Conservation (phyloP, 2,888 invertebrate genomes). For the Hecatera dysodea region DNA sequence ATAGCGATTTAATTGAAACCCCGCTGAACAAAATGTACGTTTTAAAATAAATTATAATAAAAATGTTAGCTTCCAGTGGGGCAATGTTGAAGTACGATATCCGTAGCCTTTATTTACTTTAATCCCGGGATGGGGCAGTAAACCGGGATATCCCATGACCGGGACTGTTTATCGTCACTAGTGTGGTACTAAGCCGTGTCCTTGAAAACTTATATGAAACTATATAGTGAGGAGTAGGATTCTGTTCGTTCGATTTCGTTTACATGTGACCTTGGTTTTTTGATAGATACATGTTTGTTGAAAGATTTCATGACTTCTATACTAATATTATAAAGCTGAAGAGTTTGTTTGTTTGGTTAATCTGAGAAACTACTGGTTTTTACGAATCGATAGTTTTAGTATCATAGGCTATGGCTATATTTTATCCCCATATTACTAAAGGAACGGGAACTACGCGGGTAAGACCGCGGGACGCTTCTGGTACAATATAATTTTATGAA, state of each 20-base stretch:
- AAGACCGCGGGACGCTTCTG: no score
- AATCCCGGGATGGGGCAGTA: slow-evolving; percentile 20
- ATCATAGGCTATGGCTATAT: no score
- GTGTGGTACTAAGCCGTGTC: slow-evolving; percentile 8
- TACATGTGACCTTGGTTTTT: neutral
- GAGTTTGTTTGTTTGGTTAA: no score
- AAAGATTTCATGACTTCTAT: no score
- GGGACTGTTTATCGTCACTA: slow-evolving; percentile 51
- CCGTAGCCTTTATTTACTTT: slow-evolving; percentile 14
- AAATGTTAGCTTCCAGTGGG: slow-evolving; percentile 6
- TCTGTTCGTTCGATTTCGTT: slow-evolving; percentile 25
- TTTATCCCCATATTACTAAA: no score
- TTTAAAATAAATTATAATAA: slow-evolving; percentile 13
- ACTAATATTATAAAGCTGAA: no score
- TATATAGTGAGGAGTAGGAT: slow-evolving; percentile 15
- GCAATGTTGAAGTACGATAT: slow-evolving; percentile 1
- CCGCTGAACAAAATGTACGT: neutral
- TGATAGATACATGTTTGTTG: neutral
- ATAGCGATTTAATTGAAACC: slow-evolving; percentile 14
- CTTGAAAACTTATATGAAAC: slow-evolving; percentile 41
- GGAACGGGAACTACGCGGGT: no score
- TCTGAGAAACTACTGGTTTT: no score
- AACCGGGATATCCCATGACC: slow-evolving; percentile 15
- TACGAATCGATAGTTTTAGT: no score
- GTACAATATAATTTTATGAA: no score